These are phyloP conservation scores for Pao palembangensis DNA, from an alignment of 2,113 vertebrate species.

Conservation along the genomic window DNA sequence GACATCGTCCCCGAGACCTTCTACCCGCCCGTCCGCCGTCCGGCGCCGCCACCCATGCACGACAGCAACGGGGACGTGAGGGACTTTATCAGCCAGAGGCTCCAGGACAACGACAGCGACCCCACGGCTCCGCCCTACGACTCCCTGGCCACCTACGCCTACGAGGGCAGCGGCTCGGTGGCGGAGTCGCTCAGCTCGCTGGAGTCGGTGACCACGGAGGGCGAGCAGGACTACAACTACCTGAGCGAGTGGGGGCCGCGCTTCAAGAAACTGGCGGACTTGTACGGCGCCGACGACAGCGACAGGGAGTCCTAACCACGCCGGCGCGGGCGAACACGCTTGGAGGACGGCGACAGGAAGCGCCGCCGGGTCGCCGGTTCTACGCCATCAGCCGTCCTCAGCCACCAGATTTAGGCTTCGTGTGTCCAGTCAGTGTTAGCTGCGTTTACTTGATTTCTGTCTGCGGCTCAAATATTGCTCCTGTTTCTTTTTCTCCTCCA, in stretches of 20 bases:
- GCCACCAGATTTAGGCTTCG: constrained; percentile 54
- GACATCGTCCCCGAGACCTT: constrained; percentile 90
- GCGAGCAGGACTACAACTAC: constrained; percentile 95
- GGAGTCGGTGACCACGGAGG: constrained; percentile 86
- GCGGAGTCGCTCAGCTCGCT: constrained; percentile 92
- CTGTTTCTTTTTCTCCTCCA: constrained; percentile 1
- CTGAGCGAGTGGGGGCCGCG: constrained; percentile 94
- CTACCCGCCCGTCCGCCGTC: constrained; percentile 79
- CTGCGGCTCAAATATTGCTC: constrained; percentile 48
- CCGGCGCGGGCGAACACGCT: constrained; percentile 4
- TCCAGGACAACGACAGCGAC: constrained; percentile 91
- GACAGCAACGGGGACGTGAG: constrained; percentile 90
- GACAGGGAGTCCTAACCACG: constrained; percentile 85
- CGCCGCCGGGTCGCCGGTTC: constrained; percentile 2
- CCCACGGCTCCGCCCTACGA: constrained; percentile 93
- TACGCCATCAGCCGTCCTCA: constrained; percentile 29
- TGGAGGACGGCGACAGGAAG: neutral
- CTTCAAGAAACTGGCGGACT: constrained; percentile 94
- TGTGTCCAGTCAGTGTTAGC: constrained; percentile 69
- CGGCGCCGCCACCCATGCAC: constrained; percentile 68
- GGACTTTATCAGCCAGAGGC: constrained; percentile 94
- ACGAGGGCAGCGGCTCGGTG: constrained; percentile 89
- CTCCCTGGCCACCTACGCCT: constrained; percentile 94
- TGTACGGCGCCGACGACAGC: constrained; percentile 90
- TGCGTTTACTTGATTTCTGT: constrained; percentile 36